Base-by-base conservation (phyloP, 2,888 invertebrate genomes). In the Cyrtodaria siliqua region DNA sequence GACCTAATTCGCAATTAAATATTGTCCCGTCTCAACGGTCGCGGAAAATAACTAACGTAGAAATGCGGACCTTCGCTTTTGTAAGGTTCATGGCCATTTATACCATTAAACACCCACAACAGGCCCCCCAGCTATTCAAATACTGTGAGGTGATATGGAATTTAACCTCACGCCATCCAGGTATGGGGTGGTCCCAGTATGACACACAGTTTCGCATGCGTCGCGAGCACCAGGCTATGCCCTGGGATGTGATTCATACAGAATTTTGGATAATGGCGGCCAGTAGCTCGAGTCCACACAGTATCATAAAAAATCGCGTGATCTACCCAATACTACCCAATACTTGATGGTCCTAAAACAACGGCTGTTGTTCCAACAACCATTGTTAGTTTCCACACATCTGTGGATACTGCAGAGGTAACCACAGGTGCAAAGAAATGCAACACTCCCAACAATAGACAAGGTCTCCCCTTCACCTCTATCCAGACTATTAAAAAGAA, bases 41-140 rank as follows among this genome's bases (percentile, higher is more conserved):
- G 1, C 23, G 27, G 18, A 64, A 64, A 42, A 64, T 55, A 14
- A 20, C 2, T 8, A 50, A 29, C 18, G 59, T 67, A 38, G 59
- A 67, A 2, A 18, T 24, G 4, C 52, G 67, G 59, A 67, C 49
- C n/a, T 24, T 52, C 1, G 67, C 67, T 8, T 59, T 63, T 20
- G 6, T 63, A 9, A 49, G 63, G 27, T 63, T 63, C 53, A 24
- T 40, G 38, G 63, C 52, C 23, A 18, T 63, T 6, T 63, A 63
- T 40, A 20, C 53, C 4, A 26, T 20, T n/a, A 50, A n/a, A n/a
- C n/a, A n/a, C n/a, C n/a, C n/a, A n/a, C n/a, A n/a, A n/a, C n/a
- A n/a, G n/a, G n/a, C 64, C 1, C 44, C 53, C 16, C 24, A 53
- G 16, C 26, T 64, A 3, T 12, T 64, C 12, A 64, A 64, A 27